Conservation (phyloP, 2,113 vertebrate genomes). For the Perognathus longimembris region DNA sequence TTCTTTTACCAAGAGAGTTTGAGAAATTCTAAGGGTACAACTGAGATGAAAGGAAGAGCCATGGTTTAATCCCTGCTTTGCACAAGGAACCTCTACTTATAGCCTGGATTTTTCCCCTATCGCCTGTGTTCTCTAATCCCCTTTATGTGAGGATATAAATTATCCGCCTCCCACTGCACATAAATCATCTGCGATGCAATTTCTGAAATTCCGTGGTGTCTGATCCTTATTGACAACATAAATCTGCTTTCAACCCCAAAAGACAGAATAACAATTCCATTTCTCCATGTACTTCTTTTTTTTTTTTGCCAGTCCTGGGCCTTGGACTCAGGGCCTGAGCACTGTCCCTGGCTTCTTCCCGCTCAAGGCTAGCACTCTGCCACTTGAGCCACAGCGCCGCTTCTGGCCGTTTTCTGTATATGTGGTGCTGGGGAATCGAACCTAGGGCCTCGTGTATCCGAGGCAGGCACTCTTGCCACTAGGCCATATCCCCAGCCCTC, state of each 20-base stretch:
- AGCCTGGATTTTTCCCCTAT: conserved; percentile 19
- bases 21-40: background rate
- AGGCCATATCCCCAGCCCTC: no score
- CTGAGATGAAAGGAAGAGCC: conserved; percentile 15
- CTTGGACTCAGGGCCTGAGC: no score
- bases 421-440: no score
- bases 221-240: conserved; percentile 19
- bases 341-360: no score
- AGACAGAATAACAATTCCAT: background rate
- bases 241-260: conserved; percentile 41
- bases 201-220: conserved; percentile 36
- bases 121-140: conserved; percentile 3
- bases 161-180: background rate
- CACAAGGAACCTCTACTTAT: background rate
- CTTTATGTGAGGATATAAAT: conserved; percentile 13
- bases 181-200: background rate
- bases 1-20: conserved; percentile 21
- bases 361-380: no score
- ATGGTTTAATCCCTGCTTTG: conserved; percentile 29
- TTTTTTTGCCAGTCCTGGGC: no score
- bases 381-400: no score
- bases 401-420: no score
- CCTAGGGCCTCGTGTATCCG: no score
- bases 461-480: no score
- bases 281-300: conserved; percentile 1